Percentiles rank a stretch among this genome's conserved stretches.
phyloP scores from a whole-genome alignment of 2,888 invertebrate genomes.

The Athetis lepigone region DNA sequence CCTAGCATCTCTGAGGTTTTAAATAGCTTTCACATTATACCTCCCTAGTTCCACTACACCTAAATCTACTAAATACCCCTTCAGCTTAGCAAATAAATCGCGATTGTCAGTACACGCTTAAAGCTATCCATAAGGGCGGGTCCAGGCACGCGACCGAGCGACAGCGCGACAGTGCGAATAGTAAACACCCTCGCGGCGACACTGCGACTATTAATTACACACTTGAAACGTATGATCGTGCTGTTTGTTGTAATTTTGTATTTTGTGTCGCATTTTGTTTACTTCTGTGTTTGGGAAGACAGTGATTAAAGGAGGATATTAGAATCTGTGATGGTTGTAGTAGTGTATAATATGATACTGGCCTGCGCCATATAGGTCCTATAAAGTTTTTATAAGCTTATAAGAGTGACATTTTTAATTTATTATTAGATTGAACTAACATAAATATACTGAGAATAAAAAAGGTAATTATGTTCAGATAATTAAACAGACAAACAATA shows the following conservation, averaged over 20 bases:
- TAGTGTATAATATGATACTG: too few species aligned
- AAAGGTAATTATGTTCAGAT: too few species aligned
- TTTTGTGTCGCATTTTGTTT: conserved; percentile 14
- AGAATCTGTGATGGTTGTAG: neutral
- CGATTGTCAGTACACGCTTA: conserved; percentile 37
- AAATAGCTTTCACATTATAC: neutral
- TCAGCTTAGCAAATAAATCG: conserved; percentile 53
- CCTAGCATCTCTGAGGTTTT: too few species aligned
- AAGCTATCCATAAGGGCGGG: conserved; percentile 50
- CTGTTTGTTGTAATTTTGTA: conserved; percentile 52
- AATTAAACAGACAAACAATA: too few species aligned
- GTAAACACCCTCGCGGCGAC: conserved; percentile 73
- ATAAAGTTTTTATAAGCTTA: too few species aligned
- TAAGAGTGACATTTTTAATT: too few species aligned
- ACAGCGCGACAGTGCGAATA: conserved; percentile 71
- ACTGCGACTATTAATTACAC: conserved; percentile 63
- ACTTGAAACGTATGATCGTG: conserved; percentile 57
- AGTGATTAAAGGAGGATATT: neutral
- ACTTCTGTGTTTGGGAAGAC: neutral
- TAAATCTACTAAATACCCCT: conserved; percentile 50
- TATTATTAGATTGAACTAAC: too few species aligned
- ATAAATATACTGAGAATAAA: too few species aligned
- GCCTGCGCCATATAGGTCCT: too few species aligned
- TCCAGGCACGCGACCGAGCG: conserved; percentile 64
- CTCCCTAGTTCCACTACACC: conserved; percentile 8